A percentile compares a stretch with the other conserved stretches of the same genome.
These are phyloP conservation scores for Meloidogyne exigua DNA, from an alignment of 1,140 invertebrate genomes.

Conservation along the genomic window DNA sequence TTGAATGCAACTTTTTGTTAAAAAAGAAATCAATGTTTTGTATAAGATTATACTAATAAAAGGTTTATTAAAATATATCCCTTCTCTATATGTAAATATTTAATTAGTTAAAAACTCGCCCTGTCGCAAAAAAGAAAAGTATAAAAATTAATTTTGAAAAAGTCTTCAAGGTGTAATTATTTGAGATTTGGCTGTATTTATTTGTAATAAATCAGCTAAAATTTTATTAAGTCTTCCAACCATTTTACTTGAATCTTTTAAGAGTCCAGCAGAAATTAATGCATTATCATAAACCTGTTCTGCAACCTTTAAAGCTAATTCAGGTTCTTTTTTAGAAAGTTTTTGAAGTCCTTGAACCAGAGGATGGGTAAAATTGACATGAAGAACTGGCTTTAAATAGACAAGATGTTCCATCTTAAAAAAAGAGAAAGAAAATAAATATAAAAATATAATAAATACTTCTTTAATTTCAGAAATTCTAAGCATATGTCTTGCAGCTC, in stretches of 20 bases:
- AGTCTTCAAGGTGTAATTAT: slow-evolving; percentile 57
- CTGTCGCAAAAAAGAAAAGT: too few species aligned
- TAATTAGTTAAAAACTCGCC: too few species aligned
- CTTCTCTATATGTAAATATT: too few species aligned
- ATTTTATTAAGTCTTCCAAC: slow-evolving; percentile 82
- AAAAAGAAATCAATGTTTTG: too few species aligned
- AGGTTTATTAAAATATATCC: too few species aligned
- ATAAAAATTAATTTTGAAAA: too few species aligned
- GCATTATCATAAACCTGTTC: slow-evolving; percentile 89
- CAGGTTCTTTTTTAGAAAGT: slow-evolving; percentile 74
- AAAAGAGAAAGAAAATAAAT: not conserved
- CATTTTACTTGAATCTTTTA: slow-evolving; percentile 83
- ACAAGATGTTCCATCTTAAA: slow-evolving; percentile 73
- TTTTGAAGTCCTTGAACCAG: slow-evolving; percentile 83
- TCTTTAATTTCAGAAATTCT: slow-evolving; percentile 76
- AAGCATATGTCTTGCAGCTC: slow-evolving; percentile 87
- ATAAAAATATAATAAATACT: not conserved
- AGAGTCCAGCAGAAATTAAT: slow-evolving; percentile 88
- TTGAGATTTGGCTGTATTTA: slow-evolving; percentile 39
- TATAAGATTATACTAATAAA: too few species aligned
- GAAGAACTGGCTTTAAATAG: slow-evolving; percentile 82
- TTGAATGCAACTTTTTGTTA: too few species aligned
- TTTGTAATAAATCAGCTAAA: slow-evolving; percentile 77
- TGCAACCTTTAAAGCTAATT: slow-evolving; percentile 79
- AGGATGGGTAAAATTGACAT: slow-evolving; percentile 86